Base-by-base conservation (phyloP, 2,888 invertebrate genomes). In the Noctuana brunneofusca region DNA sequence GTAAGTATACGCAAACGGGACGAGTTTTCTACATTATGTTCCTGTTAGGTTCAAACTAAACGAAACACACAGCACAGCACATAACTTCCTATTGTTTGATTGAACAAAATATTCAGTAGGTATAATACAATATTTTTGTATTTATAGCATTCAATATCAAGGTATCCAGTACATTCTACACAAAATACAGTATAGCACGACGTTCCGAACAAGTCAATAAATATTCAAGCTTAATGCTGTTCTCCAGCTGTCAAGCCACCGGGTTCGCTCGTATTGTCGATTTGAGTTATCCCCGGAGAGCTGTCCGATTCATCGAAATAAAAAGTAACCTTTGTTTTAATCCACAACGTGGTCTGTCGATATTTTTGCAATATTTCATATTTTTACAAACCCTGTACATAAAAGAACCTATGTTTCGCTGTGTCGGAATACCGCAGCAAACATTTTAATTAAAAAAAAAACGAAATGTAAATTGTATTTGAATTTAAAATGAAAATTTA, bases 261-360 rank as follows among this genome's bases (percentile, higher is more conserved):
- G 12, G 12, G n/a, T 16, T 41, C 8, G 2, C 16, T 8, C 41
- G 16, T 16, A 16, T 16, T 41, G 35, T n/a, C 35, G 35, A 41
- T 41, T 16, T 41, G n/a, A 14, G 41, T 35, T 35, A 12, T 16
- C 43, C 55, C 43, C 43, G 4, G 55, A 11, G 43, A 55, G 27
- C 27, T 16, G 43, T 27, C 49, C 24, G 58, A 41, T 50, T 58
- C 18, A 41, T 41, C 38, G 35, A 11, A 35, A 58, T 35, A 58
- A 58, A 58, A 50, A 38, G 27, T 58, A 49, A 16, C 24, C 38
- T 41, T 12, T 53, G 35, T 38, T 53, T 38, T 53, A 50, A 22
- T 32, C 53, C 53, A 20, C 11, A 32, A 32, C 32, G 16, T 18
- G 35, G 18, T 20, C 53, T 38, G 38, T 38, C 22, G 18, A 38